Evolutionary conservation across 2,888 invertebrate species (phyloP).

Genomic region (Drosophila demipolita): DNA sequence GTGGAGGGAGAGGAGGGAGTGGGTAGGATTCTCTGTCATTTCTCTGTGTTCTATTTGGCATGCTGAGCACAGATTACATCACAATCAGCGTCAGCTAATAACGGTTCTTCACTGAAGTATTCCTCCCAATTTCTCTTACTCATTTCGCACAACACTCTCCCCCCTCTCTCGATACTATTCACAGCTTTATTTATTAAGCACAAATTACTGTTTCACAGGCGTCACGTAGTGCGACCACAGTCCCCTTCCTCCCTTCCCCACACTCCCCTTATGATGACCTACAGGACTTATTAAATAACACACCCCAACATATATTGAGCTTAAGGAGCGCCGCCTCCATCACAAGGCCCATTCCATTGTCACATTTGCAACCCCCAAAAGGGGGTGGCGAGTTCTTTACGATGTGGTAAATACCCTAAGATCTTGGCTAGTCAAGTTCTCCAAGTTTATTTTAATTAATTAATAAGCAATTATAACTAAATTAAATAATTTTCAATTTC

Average conservation of each 20-base stretch:
- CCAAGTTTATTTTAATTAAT: background rate
- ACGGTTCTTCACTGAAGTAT: slow-evolving; percentile 29
- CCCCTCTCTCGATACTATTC: background rate
- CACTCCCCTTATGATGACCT: background rate
- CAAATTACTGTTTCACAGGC: slow-evolving; percentile 33
- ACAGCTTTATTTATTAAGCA: slow-evolving; percentile 6
- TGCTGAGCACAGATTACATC: slow-evolving; percentile 41
- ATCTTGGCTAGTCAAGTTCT: background rate
- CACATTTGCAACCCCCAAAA: slow-evolving; percentile 28
- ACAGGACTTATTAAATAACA: slow-evolving; percentile 10
- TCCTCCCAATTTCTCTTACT: background rate
- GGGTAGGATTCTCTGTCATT: background rate
- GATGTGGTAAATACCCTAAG: slow-evolving; percentile 4
- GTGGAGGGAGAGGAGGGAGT: background rate
- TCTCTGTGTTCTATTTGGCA: slow-evolving; percentile 23
- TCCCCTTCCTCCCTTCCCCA: background rate
- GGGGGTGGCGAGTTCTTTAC: background rate
- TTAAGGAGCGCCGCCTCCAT: background rate
- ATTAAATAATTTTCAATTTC: background rate
- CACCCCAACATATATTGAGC: slow-evolving; percentile 31
- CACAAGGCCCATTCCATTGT: slow-evolving; percentile 22
- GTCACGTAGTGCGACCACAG: slow-evolving; percentile 44
- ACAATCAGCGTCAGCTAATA: slow-evolving; percentile 42
- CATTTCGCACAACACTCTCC: background rate
- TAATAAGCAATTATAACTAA: background rate